phyloP scores from a whole-genome alignment of 2,113 vertebrate genomes.

The Ptyas mucosa region DNA sequence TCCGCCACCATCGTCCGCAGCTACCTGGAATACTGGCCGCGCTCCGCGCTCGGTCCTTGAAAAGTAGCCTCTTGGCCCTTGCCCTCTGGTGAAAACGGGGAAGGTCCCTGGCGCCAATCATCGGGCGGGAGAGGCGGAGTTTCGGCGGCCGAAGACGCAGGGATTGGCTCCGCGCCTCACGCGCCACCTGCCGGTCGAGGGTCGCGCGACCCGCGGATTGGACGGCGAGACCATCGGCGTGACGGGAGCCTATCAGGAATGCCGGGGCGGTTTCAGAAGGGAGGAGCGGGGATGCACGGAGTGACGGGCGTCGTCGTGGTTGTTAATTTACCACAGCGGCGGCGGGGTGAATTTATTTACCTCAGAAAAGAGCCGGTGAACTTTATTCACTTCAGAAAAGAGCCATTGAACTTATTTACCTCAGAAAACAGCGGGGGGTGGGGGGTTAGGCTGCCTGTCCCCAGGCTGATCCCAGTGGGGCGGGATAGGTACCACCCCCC shows the following conservation, averaged over 20 bases:
- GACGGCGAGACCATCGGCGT: not conserved
- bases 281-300: rapidly evolving
- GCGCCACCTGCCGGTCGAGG: not conserved
- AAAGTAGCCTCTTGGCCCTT: not conserved
- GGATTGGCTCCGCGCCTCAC: not conserved
- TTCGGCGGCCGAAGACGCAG: not conserved
- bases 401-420: no score
- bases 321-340: not conserved
- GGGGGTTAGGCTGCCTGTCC: not conserved
- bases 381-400: no score
- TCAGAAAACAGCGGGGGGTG: not conserved
- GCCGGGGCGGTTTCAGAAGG: not conserved
- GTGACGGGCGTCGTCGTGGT: not conserved
- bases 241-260: not conserved
- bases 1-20: not conserved
- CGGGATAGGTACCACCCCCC: no score
- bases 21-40: rapidly evolving
- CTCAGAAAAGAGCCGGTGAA: not conserved
- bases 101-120: not conserved
- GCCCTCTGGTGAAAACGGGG: not conserved
- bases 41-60: not conserved
- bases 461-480: not conserved
- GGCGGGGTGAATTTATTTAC: not conserved
- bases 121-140: not conserved
- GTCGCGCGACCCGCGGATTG: not conserved